phyloP scores from a whole-genome alignment of 2,888 invertebrate species.

The Syritta pipiens region DNA sequence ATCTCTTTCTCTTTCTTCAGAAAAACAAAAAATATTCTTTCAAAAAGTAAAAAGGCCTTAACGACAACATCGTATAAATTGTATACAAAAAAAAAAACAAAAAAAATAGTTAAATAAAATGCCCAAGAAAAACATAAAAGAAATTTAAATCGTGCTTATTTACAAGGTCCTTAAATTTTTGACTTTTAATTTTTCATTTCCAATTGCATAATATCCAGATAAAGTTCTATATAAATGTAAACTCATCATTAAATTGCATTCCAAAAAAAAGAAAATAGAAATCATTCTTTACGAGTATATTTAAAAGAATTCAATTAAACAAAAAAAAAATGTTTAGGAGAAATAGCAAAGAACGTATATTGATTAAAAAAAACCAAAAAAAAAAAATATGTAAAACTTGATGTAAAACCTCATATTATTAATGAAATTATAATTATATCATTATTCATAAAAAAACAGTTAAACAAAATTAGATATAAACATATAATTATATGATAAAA shows the following conservation, averaged over 20 bases:
- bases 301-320: neutral
- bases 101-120: neutral
- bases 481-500: neutral
- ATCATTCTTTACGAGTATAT: slow-evolving; percentile 20
- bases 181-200: neutral
- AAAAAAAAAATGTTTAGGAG: slow-evolving; percentile 10
- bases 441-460: slow-evolving; percentile 55
- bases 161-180: slow-evolving; percentile 40
- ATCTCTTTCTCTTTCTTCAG: slow-evolving; percentile 17
- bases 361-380: slow-evolving; percentile 13
- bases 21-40: slow-evolving; percentile 10
- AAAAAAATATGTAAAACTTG: slow-evolving; percentile 57
- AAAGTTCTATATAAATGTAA: slow-evolving; percentile 28
- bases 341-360: slow-evolving; percentile 46
- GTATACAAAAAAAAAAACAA: slow-evolving; percentile 35
- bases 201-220: slow-evolving; percentile 10
- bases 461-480: slow-evolving; percentile 33
- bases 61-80: slow-evolving; percentile 64
- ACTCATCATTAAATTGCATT: slow-evolving; percentile 51
- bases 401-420: slow-evolving; percentile 66
- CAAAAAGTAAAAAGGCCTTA: slow-evolving; percentile 49
- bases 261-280: slow-evolving; percentile 17
- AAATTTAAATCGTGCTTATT: too few relatives aligned
- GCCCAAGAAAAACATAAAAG: too few relatives aligned
- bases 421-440: slow-evolving; percentile 60